A percentile compares a stretch with the other conserved stretches of the same genome.
Conservation (phyloP, 2,113 vertebrate genomes). For the Actinemys pallida region DNA sequence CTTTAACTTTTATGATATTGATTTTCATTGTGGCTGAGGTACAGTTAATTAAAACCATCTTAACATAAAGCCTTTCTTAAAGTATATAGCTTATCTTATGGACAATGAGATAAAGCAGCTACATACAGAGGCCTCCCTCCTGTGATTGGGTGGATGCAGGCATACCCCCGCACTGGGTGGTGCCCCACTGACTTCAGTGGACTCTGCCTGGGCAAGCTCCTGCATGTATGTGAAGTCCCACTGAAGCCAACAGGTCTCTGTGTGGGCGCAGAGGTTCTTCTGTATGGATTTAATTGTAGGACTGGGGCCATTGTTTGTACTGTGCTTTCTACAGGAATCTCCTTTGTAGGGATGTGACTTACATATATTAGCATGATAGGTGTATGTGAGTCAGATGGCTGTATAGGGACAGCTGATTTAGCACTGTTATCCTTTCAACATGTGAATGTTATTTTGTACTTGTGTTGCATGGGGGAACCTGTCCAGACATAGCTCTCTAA, state of each 20-base stretch:
- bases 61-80: rapidly evolving
- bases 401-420: background rate
- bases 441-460: background rate
- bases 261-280: background rate
- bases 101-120: background rate
- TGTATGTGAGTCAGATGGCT: background rate
- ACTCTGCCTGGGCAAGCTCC: background rate
- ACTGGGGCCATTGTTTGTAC: background rate
- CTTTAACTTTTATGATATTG: background rate
- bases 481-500: background rate
- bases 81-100: background rate
- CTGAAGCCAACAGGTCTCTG: background rate
- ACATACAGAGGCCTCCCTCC: background rate
- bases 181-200: background rate
- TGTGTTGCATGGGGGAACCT: background rate
- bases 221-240: background rate
- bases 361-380: background rate
- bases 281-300: background rate
- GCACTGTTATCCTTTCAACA: background rate
- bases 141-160: background rate
- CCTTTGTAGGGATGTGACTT: background rate
- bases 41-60: background rate
- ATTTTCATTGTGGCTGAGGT: slow-evolving; percentile 13
- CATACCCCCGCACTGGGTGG: background rate
- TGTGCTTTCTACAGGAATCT: background rate